phyloP scores from a whole-genome alignment of 2,888 invertebrate genomes.

The Pyrochroa serraticornis region DNA sequence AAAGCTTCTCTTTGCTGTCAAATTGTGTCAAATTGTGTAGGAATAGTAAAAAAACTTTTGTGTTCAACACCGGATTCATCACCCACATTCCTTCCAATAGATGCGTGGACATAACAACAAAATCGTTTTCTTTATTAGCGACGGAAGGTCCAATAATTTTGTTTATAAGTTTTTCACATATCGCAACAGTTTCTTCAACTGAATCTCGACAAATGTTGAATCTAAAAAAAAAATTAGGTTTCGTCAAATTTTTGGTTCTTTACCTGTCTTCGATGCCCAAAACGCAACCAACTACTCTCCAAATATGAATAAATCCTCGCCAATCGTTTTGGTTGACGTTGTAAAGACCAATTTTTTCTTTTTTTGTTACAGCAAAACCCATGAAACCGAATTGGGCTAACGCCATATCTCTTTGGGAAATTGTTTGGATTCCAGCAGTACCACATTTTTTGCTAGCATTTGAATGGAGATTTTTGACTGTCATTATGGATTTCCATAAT shows the following conservation, averaged over 20 bases:
- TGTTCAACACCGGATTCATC: conserved; percentile 67
- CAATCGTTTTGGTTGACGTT: conserved; percentile 67
- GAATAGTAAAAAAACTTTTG: conserved; percentile 63
- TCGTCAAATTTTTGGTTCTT: conserved; percentile 32
- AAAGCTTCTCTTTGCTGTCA: conserved; percentile 29
- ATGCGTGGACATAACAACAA: conserved; percentile 68
- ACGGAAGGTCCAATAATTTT: conserved; percentile 69
- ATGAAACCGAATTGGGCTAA: conserved; percentile 88
- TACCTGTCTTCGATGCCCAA: conserved; percentile 83
- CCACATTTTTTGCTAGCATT: conserved; percentile 64
- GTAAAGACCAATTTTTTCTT: conserved; percentile 69
- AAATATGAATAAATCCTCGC: conserved; percentile 80
- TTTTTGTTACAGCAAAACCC: conserved; percentile 71
- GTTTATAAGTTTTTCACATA: conserved; percentile 65
- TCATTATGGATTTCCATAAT: conserved; percentile 71
- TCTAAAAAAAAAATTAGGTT: conserved; percentile 54
- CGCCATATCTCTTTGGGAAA: conserved; percentile 84
- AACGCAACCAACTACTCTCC: conserved; percentile 81
- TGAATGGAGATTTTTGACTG: conserved; percentile 72
- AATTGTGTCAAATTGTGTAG: conserved; percentile 37
- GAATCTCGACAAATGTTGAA: conserved; percentile 73
- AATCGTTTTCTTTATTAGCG: conserved; percentile 65
- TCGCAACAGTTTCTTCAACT: conserved; percentile 66
- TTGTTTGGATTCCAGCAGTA: conserved; percentile 60
- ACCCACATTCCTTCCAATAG: conserved; percentile 74